Evolutionary conservation across 2,888 invertebrate genomes (phyloP).

Genomic region (Melanotus villosus): DNA sequence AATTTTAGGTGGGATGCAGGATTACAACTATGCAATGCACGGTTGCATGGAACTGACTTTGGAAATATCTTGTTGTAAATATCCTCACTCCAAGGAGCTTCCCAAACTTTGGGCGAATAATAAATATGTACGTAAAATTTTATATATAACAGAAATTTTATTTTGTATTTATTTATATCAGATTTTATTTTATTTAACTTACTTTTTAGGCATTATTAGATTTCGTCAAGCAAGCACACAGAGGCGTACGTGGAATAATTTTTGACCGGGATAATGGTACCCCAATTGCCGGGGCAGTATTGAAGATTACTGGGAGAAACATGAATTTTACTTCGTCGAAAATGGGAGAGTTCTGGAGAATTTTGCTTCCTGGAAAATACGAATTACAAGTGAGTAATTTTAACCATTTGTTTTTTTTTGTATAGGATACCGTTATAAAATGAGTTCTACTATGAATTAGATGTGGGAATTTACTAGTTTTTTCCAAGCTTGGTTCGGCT

Average conservation of each 20-base stretch:
- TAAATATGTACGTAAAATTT: constrained; percentile 68
- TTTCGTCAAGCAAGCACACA: constrained; percentile 71
- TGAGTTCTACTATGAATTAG: too few species aligned
- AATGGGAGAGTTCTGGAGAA: constrained; percentile 77
- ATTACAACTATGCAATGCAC: constrained; percentile 77
- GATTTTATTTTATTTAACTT: neutral
- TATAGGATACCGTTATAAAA: too few species aligned
- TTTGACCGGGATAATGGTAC: constrained; percentile 67
- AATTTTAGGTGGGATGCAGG: constrained; percentile 75
- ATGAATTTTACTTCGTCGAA: constrained; percentile 72
- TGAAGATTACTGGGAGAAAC: constrained; percentile 72
- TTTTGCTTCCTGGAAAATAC: constrained; percentile 75
- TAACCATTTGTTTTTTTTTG: too few species aligned
- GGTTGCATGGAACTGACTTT: constrained; percentile 79
- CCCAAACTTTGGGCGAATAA: constrained; percentile 74
- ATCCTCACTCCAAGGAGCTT: constrained; percentile 70
- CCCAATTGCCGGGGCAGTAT: constrained; percentile 69
- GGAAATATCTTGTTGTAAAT: constrained; percentile 80
- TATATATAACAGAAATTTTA: neutral
- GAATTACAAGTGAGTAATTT: constrained; percentile 69
- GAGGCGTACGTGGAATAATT: constrained; percentile 75
- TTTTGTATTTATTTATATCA: too few species aligned
- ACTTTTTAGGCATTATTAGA: constrained; percentile 69
- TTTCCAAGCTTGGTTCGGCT: too few species aligned
- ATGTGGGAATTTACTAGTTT: too few species aligned